These are phyloP conservation scores for Drosophila varians DNA, from an alignment of 1,140 invertebrate genomes.

Conservation along the genomic window DNA sequence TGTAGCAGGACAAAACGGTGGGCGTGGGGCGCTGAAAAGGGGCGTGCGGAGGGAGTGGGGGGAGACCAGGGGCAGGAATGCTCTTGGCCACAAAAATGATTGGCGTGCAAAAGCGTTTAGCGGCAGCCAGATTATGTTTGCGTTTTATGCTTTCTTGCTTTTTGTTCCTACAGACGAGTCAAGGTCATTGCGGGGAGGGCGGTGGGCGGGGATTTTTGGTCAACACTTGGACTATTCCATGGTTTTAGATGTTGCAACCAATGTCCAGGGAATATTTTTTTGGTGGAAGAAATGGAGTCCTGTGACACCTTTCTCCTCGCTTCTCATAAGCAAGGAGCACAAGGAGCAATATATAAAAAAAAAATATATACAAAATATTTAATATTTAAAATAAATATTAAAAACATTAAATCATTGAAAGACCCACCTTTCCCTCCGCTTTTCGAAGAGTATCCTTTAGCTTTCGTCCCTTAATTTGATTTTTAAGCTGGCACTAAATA, in stretches of 20 bases:
- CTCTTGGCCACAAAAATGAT: constrained; percentile 30
- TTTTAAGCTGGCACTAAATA: constrained; percentile 2
- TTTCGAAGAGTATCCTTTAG: no score
- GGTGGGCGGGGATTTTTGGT: background rate
- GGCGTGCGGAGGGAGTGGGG: background rate
- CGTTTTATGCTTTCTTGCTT: constrained; percentile 30
- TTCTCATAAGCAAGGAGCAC: no score
- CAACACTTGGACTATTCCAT: background rate
- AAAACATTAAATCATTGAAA: no score
- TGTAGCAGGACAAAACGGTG: constrained; percentile 20
- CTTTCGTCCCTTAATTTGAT: background rate
- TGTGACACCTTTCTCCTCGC: no score
- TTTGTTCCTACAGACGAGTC: constrained; percentile 7
- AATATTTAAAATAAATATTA: no score
- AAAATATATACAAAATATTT: no score
- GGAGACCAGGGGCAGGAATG: background rate
- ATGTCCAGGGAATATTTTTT: no score
- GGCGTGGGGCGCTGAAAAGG: constrained; percentile 2
- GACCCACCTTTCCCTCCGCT: no score
- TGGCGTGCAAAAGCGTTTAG: constrained; percentile 52
- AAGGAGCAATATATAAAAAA: no score
- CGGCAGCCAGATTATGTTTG: constrained; percentile 38
- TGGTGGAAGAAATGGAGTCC: no score
- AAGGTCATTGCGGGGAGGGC: constrained; percentile 9
- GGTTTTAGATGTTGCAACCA: no score